Evolutionary conservation across 2,797 vertebrate genomes (phyloP), one percentile per base, ranked within the genome.

Genomic region (Ceryle rudis): DNA sequence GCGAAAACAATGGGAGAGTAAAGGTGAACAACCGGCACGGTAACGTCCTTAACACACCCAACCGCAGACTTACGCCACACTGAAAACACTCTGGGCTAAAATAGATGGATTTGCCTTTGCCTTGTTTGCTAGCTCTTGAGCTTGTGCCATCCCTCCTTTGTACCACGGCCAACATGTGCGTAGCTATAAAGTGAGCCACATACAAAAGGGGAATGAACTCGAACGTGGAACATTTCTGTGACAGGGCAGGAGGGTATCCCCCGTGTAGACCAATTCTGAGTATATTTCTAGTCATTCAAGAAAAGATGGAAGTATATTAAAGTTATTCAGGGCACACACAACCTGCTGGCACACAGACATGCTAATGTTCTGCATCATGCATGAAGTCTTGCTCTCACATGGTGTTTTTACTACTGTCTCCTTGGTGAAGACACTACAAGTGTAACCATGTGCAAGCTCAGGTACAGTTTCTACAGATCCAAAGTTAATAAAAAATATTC

Each of bases 241-340:
- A 22, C 0, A 0, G 28, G 9, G 44, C 46, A 10, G 19, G 25
- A 67, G 22, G 8, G 13, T n/a, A 14, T 41, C 11, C n/a, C 29
- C 62, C 17, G 8, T 26, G 20, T 35, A 75, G 37, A 46, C 7
- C n/a, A 66, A 41, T 46, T 35, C 52, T 54, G 14, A 86, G 17
- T 46, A 46, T 10, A 25, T 15, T 60, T 37, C 22, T 31, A 65
- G 37, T 46, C 72, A 52, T 14, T 58, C n/a, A 37, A 82, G 42
- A 74, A 55, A 79, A 82, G 42, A 66, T 3, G 3, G 2, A 66
- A 75, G 28, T 20, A 42, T 47, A 67, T 67, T 31, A n/a, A 85
- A 42, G 29, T 35, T 69, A n/a, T 11, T 16, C 37, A 42, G 25
- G 42, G 28, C 1, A 1, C 13, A 41, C 8, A 11, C n/a, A 35